Conservation (phyloP, 2,113 vertebrate species). For the Otus sunia region DNA sequence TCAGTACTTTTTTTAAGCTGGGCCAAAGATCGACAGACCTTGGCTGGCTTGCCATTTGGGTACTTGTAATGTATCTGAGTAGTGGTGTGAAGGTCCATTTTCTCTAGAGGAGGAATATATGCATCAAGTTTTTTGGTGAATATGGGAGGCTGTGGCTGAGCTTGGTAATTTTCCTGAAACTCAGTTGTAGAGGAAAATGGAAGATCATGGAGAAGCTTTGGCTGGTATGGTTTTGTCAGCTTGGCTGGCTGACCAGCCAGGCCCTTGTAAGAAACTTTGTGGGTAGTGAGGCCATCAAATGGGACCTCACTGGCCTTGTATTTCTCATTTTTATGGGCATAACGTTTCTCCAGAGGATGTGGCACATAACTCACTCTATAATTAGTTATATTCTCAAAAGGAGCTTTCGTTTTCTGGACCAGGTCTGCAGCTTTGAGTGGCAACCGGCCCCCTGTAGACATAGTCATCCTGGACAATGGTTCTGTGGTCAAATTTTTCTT, state of each 20-base stretch:
- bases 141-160: conserved; percentile 43
- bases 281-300: conserved; percentile 65
- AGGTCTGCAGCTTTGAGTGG: conserved; percentile 61
- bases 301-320: conserved; percentile 34
- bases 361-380: conserved; percentile 69
- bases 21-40: background rate
- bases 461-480: conserved; percentile 51
- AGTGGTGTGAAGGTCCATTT: conserved; percentile 59
- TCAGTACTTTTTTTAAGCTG: background rate
- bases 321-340: background rate
- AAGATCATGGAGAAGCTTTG: background rate
- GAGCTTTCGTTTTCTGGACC: background rate
- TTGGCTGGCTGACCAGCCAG: background rate
- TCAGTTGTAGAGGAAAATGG: conserved; percentile 41
- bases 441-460: background rate
- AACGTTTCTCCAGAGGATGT: conserved; percentile 48
- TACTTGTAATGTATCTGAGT: conserved; percentile 45
- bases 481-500: conserved; percentile 46
- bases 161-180: conserved; percentile 67
- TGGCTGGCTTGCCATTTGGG: conserved; percentile 33
- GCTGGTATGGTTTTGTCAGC: conserved; percentile 13
- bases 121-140: background rate
- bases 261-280: conserved; percentile 53
- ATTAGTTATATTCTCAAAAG: conserved; percentile 67
- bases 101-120: conserved; percentile 49